Evolutionary conservation across 2,113 vertebrate genomes (phyloP), one percentile per base, ranked within the genome.

Genomic region (Prinia subflava): DNA sequence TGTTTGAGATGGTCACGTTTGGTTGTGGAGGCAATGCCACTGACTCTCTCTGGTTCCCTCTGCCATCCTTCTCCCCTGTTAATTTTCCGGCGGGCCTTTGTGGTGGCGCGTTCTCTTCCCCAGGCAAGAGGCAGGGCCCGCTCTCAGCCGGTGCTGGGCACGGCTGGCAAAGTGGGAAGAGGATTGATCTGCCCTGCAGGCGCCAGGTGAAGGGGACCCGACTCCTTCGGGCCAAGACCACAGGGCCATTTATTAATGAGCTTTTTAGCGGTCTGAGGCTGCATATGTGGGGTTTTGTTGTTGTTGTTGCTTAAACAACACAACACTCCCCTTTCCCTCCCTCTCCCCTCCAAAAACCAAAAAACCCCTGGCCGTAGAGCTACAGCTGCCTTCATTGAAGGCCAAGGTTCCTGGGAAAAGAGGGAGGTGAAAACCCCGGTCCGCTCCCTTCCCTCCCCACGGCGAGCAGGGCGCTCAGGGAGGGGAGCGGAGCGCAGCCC

Each of bases 191-290:
- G 64, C 62, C 83, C 3, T 23, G 60, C 11, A 21, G 87, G 83
- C 28, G 24, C 94, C 96, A 94, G 96, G 95, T 96, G 96, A 95
- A 93, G 53, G 88, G 76, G 86, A 81, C 86, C 67, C 13, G 77
- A 35, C 82, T 89, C 44, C 93, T 80, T 18, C 7, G 46, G 65
- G 57, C 94, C 90, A 64, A 70, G 96, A 95, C 92, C 91, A 83
- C 57, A 87, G 68, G 79, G 56, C 74, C 15, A 9, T 92, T 92
- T 93, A 82, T 94, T 95, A 94, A 93, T 73, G 93, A 89, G 84
- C 50, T 53, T 91, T 94, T 85, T 60, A 93, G 92, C 53, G 67
- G 49, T 59, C 77, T 85, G 92, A 74, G 42, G 75, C 73, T n/a
- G 77, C 50, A 21, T 3, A n/a, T 3, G 63, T 69, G 74, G 67